phyloP scores from a whole-genome alignment of 2,888 invertebrate genomes.

The Achlya flavicornis region DNA sequence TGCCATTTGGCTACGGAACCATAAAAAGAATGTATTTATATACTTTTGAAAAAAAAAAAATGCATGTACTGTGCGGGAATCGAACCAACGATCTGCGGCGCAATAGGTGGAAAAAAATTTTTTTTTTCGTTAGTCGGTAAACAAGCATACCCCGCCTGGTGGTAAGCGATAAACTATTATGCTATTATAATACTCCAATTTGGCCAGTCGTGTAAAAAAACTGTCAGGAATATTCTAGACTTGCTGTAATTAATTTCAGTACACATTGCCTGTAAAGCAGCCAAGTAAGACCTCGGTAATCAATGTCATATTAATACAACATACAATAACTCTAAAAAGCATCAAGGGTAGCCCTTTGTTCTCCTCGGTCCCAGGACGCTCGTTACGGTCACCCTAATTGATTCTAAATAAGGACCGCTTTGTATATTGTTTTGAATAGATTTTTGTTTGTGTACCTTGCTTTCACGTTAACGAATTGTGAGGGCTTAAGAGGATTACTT shows the following conservation, averaged over 20 bases:
- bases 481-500: constrained; percentile 49
- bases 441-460: constrained; percentile 46
- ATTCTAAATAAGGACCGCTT: constrained; percentile 37
- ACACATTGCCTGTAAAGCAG: not conserved
- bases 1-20: too few relatives aligned
- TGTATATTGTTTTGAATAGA: constrained; percentile 27
- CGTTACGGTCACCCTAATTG: constrained; percentile 44
- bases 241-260: not conserved
- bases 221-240: not conserved
- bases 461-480: constrained; percentile 30
- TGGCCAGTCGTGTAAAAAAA: not conserved
- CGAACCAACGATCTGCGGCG: too few relatives aligned
- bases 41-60: too few relatives aligned
- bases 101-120: too few relatives aligned
- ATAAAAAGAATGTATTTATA: too few relatives aligned
- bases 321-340: constrained; percentile 27
- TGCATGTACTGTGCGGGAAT: too few relatives aligned
- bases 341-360: constrained; percentile 17
- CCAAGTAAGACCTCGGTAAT: constrained; percentile 21
- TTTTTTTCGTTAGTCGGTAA: too few relatives aligned
- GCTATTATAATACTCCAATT: too few relatives aligned
- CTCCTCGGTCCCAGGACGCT: constrained; percentile 26
- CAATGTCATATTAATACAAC: constrained; percentile 28
- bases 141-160: too few relatives aligned
- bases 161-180: too few relatives aligned